phyloP scores from a whole-genome alignment of 2,888 invertebrate species.

The Tiliacea aurago region DNA sequence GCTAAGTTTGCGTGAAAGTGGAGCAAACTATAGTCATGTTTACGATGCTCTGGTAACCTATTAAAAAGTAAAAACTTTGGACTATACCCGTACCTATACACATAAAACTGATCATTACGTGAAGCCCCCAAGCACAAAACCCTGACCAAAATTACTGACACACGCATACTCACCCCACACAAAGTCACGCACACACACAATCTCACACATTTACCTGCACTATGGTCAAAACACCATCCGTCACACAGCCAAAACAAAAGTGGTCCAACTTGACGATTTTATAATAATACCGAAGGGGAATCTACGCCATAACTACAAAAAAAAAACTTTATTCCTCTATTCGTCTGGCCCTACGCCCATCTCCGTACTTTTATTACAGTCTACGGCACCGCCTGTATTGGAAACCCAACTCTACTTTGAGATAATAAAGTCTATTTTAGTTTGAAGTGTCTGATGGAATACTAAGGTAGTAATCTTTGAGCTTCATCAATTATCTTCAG shows the following conservation, averaged over 20 bases:
- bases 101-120: slow-evolving; percentile 63
- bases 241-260: slow-evolving; percentile 83
- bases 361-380: slow-evolving; percentile 82
- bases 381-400: slow-evolving; percentile 46
- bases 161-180: slow-evolving; percentile 56
- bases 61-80: slow-evolving; percentile 38
- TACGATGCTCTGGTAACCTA: slow-evolving; percentile 45
- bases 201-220: slow-evolving; percentile 55
- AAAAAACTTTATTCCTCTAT: slow-evolving; percentile 82
- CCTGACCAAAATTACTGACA: slow-evolving; percentile 67
- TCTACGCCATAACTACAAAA: slow-evolving; percentile 74
- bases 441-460: slow-evolving; percentile 57
- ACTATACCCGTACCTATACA: slow-evolving; percentile 24
- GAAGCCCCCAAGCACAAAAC: slow-evolving; percentile 68
- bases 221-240: slow-evolving; percentile 83
- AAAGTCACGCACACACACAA: slow-evolving; percentile 49
- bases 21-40: slow-evolving; percentile 7
- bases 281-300: slow-evolving; percentile 86
- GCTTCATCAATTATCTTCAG: slow-evolving; percentile 90
- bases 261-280: slow-evolving; percentile 87
- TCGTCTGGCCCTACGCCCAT: slow-evolving; percentile 83
- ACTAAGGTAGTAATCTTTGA: slow-evolving; percentile 86
- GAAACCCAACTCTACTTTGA: slow-evolving; percentile 54
- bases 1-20: slow-evolving; percentile 15
- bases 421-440: slow-evolving; percentile 63